Conservation (phyloP, 2,888 invertebrate genomes). For the Anarsia innoxiella region DNA sequence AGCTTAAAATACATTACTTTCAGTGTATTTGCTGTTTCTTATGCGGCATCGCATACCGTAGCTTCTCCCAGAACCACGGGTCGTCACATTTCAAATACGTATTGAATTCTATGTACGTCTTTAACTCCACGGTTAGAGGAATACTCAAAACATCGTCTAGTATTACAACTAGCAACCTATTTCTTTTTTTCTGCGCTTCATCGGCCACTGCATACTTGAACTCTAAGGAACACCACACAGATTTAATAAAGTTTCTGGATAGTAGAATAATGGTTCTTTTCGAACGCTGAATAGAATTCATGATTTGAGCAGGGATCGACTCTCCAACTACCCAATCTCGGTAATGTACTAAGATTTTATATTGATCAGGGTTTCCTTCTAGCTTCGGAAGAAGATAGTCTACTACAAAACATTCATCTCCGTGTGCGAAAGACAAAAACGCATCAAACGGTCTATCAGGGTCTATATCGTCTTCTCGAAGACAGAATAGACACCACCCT, state of each 20-base stretch:
- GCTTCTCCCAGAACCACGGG: slow-evolving; percentile 8
- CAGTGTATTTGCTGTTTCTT: too few species aligned
- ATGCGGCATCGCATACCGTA: slow-evolving; percentile 10
- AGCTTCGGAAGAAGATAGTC: slow-evolving; percentile 4
- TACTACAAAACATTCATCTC: slow-evolving; percentile 3
- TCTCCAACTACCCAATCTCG: slow-evolving; percentile 9
- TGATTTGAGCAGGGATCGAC: slow-evolving; percentile 9
- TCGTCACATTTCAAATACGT: slow-evolving; percentile 8
- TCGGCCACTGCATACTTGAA: slow-evolving; percentile 4
- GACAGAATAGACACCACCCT: slow-evolving; percentile 2
- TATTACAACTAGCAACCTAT: slow-evolving; percentile 3
- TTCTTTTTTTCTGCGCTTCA: slow-evolving; percentile 1
- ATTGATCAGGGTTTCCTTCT: slow-evolving; percentile 4
- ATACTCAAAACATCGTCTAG: slow-evolving; percentile 5
- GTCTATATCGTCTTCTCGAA: slow-evolving; percentile 4
- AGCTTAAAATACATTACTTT: too few species aligned
- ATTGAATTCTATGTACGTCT: slow-evolving; percentile 5
- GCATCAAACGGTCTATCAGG: slow-evolving; percentile 7
- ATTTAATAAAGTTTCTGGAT: slow-evolving; percentile 7
- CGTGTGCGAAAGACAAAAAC: slow-evolving; percentile 11
- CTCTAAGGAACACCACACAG: slow-evolving; percentile 7
- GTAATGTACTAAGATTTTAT: slow-evolving; percentile 7
- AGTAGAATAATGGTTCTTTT: slow-evolving; percentile 8
- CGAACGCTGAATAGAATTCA: slow-evolving; percentile 4
- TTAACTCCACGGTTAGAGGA: not conserved